Evolutionary conservation across 2,113 vertebrate genomes (phyloP).

Genomic region (Calyptommatus sinebrachiatus): DNA sequence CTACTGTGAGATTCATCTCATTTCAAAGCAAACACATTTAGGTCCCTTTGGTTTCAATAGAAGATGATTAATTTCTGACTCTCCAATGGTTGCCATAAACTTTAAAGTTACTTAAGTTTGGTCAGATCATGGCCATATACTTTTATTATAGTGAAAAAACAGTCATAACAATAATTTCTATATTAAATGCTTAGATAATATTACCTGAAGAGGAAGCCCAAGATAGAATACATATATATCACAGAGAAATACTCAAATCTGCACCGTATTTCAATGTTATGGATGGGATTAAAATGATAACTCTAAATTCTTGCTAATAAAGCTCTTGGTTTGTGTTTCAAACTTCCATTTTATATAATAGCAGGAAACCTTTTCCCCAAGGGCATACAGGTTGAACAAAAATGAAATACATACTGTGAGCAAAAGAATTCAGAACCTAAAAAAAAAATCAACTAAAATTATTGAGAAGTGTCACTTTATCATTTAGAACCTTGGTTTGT

Average conservation of each 20-base stretch:
- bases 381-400: neutral
- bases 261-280: neutral
- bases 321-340: neutral
- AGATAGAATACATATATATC: constrained; percentile 45
- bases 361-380: neutral
- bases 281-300: neutral
- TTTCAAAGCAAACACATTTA: neutral
- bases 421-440: neutral
- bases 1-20: neutral
- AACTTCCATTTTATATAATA: constrained; percentile 17
- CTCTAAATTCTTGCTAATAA: neutral
- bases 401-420: constrained; percentile 11
- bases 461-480: neutral
- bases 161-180: neutral
- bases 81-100: neutral
- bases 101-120: neutral
- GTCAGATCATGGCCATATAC: neutral
- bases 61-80: neutral
- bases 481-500: neutral
- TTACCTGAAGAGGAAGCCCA: constrained; percentile 56
- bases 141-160: neutral
- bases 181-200: constrained; percentile 31
- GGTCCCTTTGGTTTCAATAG: neutral
- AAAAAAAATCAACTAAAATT: neutral
- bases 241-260: constrained; percentile 32